A percentile compares a stretch with the other conserved stretches of the same genome.
phyloP scores from a whole-genome alignment of 2,888 invertebrate genomes.

The Bellardia bayeri region DNA sequence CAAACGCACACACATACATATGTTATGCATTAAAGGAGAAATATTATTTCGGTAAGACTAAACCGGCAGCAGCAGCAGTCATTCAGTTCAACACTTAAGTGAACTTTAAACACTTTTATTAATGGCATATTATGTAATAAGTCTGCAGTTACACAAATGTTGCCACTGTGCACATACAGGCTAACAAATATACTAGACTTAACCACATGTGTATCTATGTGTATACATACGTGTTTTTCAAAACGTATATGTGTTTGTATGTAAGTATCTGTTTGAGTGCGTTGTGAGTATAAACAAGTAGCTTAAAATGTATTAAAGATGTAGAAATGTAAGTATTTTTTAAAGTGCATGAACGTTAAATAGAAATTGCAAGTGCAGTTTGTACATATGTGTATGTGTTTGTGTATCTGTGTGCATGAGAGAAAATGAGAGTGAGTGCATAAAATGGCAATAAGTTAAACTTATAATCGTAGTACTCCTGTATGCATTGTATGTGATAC shows the following conservation, averaged over 20 bases:
- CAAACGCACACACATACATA: background rate
- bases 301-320: constrained; percentile 1
- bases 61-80: constrained; percentile 19
- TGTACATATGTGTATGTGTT: background rate
- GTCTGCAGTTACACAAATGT: constrained; percentile 50
- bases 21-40: background rate
- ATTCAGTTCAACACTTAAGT: constrained; percentile 72
- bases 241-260: background rate
- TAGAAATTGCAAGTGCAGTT: background rate
- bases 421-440: background rate
- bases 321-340: background rate
- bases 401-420: background rate
- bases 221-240: background rate
- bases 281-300: background rate
- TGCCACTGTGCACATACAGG: background rate
- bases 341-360: background rate
- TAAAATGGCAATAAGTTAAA: background rate
- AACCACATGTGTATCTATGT: background rate
- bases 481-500: background rate
- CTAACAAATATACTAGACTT: background rate
- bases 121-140: constrained; percentile 73
- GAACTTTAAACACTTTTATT: constrained; percentile 75
- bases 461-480: background rate
- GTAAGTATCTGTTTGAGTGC: too few species aligned
- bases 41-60: constrained; percentile 18